Evolutionary conservation across 2,888 invertebrate species (phyloP).

Genomic region (Prosapia bicincta): DNA sequence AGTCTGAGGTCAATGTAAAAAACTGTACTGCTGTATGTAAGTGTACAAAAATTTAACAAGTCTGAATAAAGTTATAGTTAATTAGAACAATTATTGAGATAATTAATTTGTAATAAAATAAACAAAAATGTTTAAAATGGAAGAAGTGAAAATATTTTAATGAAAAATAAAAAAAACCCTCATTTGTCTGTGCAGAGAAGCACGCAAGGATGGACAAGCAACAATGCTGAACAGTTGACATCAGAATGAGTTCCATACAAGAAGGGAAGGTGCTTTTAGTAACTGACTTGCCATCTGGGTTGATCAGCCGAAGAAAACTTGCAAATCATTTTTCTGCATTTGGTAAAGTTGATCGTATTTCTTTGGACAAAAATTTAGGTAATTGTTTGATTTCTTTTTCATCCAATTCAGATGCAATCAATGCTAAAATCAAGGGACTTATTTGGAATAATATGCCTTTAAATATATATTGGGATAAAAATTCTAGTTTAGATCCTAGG

Average conservation of each 20-base stretch:
- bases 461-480: slow-evolving; percentile 13
- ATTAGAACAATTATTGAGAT: not conserved
- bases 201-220: not conserved
- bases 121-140: not conserved
- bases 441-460: slow-evolving; percentile 19
- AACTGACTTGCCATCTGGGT: slow-evolving; percentile 25
- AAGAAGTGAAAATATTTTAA: not conserved
- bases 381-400: slow-evolving; percentile 25
- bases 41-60: too few species aligned
- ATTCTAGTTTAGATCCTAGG: not conserved
- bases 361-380: slow-evolving; percentile 16
- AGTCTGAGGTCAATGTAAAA: too few species aligned
- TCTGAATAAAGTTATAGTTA: too few species aligned
- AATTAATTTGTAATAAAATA: too few species aligned
- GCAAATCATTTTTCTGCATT: slow-evolving; percentile 28
- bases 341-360: slow-evolving; percentile 22
- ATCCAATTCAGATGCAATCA: slow-evolving; percentile 50
- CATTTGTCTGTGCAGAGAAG: slow-evolving; percentile 22
- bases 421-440: slow-evolving; percentile 40
- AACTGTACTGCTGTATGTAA: too few species aligned
- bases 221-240: not conserved
- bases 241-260: slow-evolving; percentile 14
- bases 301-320: slow-evolving; percentile 25
- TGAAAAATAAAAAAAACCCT: not conserved
- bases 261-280: slow-evolving; percentile 7